Evolutionary conservation across 2,888 invertebrate species (phyloP).

Genomic region (Napeogenes sylphis): DNA sequence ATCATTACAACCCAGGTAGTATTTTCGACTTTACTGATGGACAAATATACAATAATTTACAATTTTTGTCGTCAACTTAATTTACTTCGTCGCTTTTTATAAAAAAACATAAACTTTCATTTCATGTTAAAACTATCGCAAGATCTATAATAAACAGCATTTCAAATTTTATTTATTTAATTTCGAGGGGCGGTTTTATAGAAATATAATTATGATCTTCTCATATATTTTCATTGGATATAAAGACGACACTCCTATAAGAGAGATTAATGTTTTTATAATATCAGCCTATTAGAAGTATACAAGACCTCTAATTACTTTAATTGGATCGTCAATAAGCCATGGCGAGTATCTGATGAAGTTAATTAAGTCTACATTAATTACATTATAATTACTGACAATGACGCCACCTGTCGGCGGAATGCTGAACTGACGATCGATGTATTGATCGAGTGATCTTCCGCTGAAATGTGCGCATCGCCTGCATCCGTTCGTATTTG

Average conservation of each 20-base stretch:
- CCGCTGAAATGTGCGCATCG: slow-evolving; percentile 24
- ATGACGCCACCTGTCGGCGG: slow-evolving; percentile 65
- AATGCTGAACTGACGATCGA: slow-evolving; percentile 60
- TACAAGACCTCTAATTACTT: slow-evolving; percentile 50
- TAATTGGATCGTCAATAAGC: slow-evolving; percentile 69
- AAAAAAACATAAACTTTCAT: too few relatives aligned
- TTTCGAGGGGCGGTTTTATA: background rate
- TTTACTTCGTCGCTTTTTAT: too few relatives aligned
- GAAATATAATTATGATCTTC: too few relatives aligned
- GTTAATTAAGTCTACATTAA: slow-evolving; percentile 69
- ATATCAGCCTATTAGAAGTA: slow-evolving; percentile 34
- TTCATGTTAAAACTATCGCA: too few relatives aligned
- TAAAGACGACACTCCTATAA: slow-evolving; percentile 1
- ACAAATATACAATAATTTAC: too few relatives aligned
- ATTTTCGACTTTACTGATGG: too few relatives aligned
- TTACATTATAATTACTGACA: slow-evolving; percentile 73
- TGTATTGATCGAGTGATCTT: slow-evolving; percentile 40
- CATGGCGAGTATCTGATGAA: slow-evolving; percentile 56
- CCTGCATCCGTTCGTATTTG: slow-evolving; percentile 26
- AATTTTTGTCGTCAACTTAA: too few relatives aligned
- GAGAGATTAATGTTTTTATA: slow-evolving; percentile 33
- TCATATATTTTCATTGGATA: background rate
- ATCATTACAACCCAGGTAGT: too few relatives aligned
- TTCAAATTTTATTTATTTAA: background rate
- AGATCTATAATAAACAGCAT: too few relatives aligned